Evolutionary conservation across 2,797 vertebrate species (phyloP).

Genomic region (Malurus leucopterus): DNA sequence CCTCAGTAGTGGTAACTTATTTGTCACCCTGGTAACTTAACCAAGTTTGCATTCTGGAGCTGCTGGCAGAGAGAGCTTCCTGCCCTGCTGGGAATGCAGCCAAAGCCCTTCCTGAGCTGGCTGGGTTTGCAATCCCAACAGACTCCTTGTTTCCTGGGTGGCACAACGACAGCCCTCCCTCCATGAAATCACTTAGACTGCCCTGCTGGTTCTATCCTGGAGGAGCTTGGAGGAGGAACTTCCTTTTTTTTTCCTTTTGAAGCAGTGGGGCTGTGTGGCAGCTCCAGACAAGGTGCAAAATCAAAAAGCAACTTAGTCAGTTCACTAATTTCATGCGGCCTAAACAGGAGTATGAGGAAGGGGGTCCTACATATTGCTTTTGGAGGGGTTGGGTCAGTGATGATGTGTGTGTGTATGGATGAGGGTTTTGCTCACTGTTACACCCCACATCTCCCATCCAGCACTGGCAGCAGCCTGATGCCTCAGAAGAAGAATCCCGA

Average conservation of each 20-base stretch:
- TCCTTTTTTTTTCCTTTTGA: neutral
- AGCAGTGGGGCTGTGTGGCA: neutral
- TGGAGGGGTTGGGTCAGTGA: neutral
- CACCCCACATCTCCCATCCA: constrained; percentile 37
- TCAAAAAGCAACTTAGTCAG: neutral
- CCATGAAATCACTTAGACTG: neutral
- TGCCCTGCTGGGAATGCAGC: neutral
- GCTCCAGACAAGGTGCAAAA: neutral
- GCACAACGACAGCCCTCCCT: neutral
- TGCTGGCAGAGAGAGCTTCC: neutral
- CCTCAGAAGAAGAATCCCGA: constrained; percentile 97
- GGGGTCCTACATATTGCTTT: rapidly evolving
- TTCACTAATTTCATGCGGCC: neutral
- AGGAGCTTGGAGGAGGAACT: neutral
- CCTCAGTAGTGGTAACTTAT: neutral
- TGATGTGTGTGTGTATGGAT: neutral
- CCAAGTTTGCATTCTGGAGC: neutral
- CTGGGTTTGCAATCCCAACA: neutral
- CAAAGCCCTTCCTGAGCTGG: neutral
- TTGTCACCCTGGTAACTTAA: neutral
- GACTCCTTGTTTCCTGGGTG: neutral
- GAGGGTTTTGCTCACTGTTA: neutral
- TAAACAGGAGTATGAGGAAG: neutral
- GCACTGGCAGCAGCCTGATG: constrained; percentile 95
- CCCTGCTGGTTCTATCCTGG: rapidly evolving